Evolutionary conservation across 2,888 invertebrate genomes (phyloP), one percentile per base, ranked within the genome.

Genomic region (Eupsilia transversa): DNA sequence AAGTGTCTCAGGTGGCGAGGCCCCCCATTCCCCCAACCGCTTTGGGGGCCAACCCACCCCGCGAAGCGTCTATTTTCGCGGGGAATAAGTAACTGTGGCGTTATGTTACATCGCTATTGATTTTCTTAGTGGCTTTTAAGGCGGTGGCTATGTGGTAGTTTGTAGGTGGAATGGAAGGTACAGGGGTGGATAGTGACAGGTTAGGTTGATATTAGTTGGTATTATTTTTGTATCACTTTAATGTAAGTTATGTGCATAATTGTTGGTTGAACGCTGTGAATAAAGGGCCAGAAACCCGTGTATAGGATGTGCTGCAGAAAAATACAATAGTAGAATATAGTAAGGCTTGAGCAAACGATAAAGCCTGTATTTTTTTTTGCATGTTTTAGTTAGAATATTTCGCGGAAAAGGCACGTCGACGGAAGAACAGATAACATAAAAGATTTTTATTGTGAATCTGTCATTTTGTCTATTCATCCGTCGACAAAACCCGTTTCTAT

Each of bases 1-100:
- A 87, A 86, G 86, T 85, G 93, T 93, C 93, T 93, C 94, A 93
- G 93, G 93, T 93, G 93, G 90, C 88, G 73, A 35, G 33, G 14
- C 49, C 38, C 80, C 80, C 84, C 81, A 66, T 43, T 71, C 69
- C 79, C 77, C 70, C 67, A 41, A 20, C 76, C 67, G 10, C 38
- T 69, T 57, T 30, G 72, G 77, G 68, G 54, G 82, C 54, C n/a
- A 63, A 65, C 74, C 80, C 78, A 74, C 85, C 87, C 80, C 90
- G 88, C 89, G 89, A 87, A 74, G 86, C 88, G 87, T 91, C 91
- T 92, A 91, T 90, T 92, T 92, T 92, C 92, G 91, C 92, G 92
- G 86, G 80, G 92, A 91, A 92, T 91, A 90, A 92, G 91, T 92
- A 91, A 89, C 86, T 77, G 75, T 87, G 85, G 82, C 79, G 86